Base-by-base conservation (phyloP, 2,888 invertebrate species). In the Tanytarsus gracilentus region DNA sequence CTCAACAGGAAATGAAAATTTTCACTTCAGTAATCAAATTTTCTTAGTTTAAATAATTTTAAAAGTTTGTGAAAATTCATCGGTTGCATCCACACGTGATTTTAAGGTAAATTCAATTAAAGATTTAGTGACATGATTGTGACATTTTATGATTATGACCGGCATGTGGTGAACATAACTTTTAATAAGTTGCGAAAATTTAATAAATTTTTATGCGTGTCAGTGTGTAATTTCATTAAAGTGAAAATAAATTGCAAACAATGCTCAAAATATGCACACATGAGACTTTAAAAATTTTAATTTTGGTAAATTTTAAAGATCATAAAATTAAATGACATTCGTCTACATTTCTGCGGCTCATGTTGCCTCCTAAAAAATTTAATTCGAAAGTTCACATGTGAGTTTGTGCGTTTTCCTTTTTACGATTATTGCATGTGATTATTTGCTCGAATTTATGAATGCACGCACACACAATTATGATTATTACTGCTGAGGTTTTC, bases 301-400 rank as follows among this genome's bases (percentile, higher is more conserved):
- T 55, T 55, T 55, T 40, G 33, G 18, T 23, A 23, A n/a, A 53
- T 40, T 40, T 14, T 55, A 11, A 33, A 36, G 18, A 51, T 55
- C 55, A 16, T 55, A 55, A 55, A 55, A 55, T 25, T 55, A 40
- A 55, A 55, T 55, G 55, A 55, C 55, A 55, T 55, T 40, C 44
- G 23, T 44, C 40, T 40, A 27, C 27, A 14, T 14, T 25, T 49
- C 26, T 25, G 21, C 44, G n/a, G 21, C 44, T 16, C 25, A 23
- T 14, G 29, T 27, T 16, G 18, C 14, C n/a, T 49, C 26, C 25
- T 27, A 25, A n/a, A 25, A 49, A 23, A 44, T 18, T 40, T 11
- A 11, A 11, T 33, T 16, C 18, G 40, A 49, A 26, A 49, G 49
- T 26, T 8, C 16, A 49, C n/a, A 25, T 18, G 18, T 26, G 27